Evolutionary conservation across 2,888 invertebrate genomes (phyloP), one percentile per base, ranked within the genome.

Genomic region (Masnerella sp.): DNA sequence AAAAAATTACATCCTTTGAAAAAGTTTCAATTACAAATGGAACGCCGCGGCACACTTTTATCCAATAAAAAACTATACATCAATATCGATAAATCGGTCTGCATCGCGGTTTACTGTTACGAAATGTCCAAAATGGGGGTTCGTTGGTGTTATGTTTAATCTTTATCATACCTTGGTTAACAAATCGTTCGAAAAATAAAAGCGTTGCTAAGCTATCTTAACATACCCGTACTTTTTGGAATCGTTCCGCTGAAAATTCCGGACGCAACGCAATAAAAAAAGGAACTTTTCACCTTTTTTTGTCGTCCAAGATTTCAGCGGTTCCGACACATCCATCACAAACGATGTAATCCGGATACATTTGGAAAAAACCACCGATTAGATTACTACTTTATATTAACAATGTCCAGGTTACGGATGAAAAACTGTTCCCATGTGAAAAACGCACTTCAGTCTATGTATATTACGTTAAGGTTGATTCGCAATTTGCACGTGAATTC

Each of bases 381-480:
- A 52, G 42, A 61, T 32, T 28, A 52, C 58, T 74, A 61, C 56
- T 18, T 38, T 56, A 28, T 64, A 76, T 67, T 61, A 62, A 68
- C 73, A 70, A 67, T 56, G 70, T 47, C 70, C 68, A 45, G 67
- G 51, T 74, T 77, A 62, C 75, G 68, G 75, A 77, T 75, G 76
- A 74, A 77, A 75, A 77, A 79, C 75, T 72, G 74, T 76, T 76
- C 73, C 73, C 73, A 67, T 67, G 58, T 65, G 70, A 68, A 64
- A 74, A 62, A 75, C 67, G 51, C 69, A 68, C 67, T 73, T 73
- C 72, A 75, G 72, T 72, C 75, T 75, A 69, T 71, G 18, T 73
- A 42, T 67, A 32, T 62, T 59, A 68, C 62, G 49, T 62, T 68
- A 49, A 72, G 47, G 49, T 72, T 67, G 56, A 67, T 61, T 61